Evolutionary conservation across 2,888 invertebrate species (phyloP), one percentile per base, ranked within the genome.

Genomic region (Rhimphoctona megacephalus): DNA sequence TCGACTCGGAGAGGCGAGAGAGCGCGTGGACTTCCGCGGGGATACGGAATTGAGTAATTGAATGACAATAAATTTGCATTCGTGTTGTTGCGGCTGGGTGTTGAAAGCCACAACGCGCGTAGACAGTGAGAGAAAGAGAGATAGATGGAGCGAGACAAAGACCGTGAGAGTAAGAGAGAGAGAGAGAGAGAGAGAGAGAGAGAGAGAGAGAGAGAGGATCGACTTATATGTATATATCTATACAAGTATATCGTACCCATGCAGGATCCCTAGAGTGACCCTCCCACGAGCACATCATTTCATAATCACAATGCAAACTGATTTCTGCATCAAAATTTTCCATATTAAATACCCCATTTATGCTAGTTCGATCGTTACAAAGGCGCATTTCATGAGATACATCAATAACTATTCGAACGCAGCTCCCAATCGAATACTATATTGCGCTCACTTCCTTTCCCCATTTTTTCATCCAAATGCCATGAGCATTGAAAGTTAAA

Each of bases 31-130:
- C 84, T 86, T 86, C 81, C 84, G 79, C 84, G 77, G 70, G 86
- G 81, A 86, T 91, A 90, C 90, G 91, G 90, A 84, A 92, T 92
- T 92, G 93, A 92, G 92, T 93, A 94, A 94, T 94, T 92, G 92
- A 93, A 94, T 93, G 92, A 93, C 92, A 92, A 94, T 94, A 93
- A 94, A 93, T 94, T 94, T 93, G 93, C 92, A 93, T 93, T 93
- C 92, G 91, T 91, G 92, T 92, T 93, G 92, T 92, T 92, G 92
- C 88, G 92, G 92, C 87, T 80, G 88, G 73, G 86, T 89, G 92
- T 91, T 91, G 89, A 91, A 86, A 91, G 90, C 93, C 92, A 90
- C 93, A 92, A 91, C 90, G 90, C 90, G 90, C 90, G 92, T 91
- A 91, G 91, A 91, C 90, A 90, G 90, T 90, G 90, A 87, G 90